A percentile compares a stretch with the other conserved stretches of the same genome.
Conservation (phyloP, 2,797 vertebrate genomes). For the Pantherophis alleghaniensis region DNA sequence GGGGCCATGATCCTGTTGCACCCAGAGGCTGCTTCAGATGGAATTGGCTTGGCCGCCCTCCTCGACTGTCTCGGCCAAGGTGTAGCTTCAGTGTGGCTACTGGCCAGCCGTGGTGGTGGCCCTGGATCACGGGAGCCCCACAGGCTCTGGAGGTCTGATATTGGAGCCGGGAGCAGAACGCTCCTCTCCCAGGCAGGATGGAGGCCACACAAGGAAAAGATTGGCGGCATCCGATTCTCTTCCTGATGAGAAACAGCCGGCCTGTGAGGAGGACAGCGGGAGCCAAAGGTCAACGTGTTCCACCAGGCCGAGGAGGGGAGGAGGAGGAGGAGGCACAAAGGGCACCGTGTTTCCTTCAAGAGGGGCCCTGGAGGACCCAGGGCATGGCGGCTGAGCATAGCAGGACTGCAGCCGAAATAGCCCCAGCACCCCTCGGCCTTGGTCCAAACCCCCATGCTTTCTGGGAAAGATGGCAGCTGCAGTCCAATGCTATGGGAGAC, state of each 20-base stretch:
- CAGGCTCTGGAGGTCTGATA: constrained; percentile 62
- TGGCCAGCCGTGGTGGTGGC: constrained; percentile 64
- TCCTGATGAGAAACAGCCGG: constrained; percentile 66
- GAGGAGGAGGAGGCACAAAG: not conserved
- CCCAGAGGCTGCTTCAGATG: not conserved
- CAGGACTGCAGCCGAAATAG: not conserved
- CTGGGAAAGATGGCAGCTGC: not conserved
- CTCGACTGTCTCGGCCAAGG: constrained; percentile 26
- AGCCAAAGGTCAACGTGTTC: constrained; percentile 46
- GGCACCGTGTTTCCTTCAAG: not conserved
- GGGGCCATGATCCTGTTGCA: not conserved
- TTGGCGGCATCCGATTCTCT: constrained; percentile 64
- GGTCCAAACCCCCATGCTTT: not conserved
- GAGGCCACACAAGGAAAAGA: constrained; percentile 52
- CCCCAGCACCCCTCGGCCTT: not conserved
- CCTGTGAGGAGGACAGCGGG: constrained; percentile 45
- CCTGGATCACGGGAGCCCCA: constrained; percentile 58
- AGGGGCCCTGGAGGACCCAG: not conserved
- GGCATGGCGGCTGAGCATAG: not conserved
- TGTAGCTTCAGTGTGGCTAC: constrained; percentile 54
- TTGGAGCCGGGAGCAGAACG: constrained; percentile 63
- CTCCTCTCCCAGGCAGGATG: constrained; percentile 60
- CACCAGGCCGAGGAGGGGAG: constrained; percentile 1
- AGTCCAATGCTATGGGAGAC: not conserved
- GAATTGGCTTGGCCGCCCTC: not conserved